phyloP scores from a whole-genome alignment of 2,888 invertebrate genomes.

The Hipparchia semele region DNA sequence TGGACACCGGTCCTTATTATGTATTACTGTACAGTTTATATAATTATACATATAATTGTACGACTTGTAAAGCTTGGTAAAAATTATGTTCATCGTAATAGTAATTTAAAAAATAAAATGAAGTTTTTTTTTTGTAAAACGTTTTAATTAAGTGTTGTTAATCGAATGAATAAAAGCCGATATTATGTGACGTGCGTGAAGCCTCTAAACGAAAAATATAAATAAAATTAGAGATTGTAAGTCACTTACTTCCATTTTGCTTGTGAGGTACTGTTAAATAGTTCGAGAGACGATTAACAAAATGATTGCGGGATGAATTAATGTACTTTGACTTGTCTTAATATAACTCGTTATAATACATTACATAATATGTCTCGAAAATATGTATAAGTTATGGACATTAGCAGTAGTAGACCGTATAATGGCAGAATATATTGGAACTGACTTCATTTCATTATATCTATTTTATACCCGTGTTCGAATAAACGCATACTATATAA shows the following conservation, averaged over 20 bases:
- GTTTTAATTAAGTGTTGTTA: conserved; percentile 47
- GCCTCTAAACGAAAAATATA: conserved; percentile 12
- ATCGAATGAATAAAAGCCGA: conserved; percentile 3
- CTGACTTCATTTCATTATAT: too few species aligned
- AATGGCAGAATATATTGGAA: too few species aligned
- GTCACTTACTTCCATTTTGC: conserved; percentile 39
- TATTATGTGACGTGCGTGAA: conserved; percentile 24
- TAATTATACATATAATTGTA: conserved; percentile 58
- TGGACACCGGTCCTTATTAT: conserved; percentile 29
- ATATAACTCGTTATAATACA: too few species aligned
- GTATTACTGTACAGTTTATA: conserved; percentile 45
- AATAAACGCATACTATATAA: too few species aligned
- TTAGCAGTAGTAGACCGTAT: too few species aligned
- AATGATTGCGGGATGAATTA: neutral
- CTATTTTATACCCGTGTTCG: too few species aligned
- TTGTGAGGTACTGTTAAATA: conserved; percentile 29
- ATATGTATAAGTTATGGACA: too few species aligned
- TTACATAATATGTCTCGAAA: too few species aligned
- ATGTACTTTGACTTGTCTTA: neutral
- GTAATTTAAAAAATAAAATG: conserved; percentile 31
- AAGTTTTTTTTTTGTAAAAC: conserved; percentile 50
- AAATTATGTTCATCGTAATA: conserved; percentile 69
- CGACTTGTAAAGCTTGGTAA: conserved; percentile 59
- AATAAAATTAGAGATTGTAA: conserved; percentile 16
- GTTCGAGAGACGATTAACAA: conserved; percentile 12